Percentiles rank a stretch among this genome's conserved stretches.
phyloP scores from a whole-genome alignment of 2,797 vertebrate genomes.

The Paratrypauchen microcephalus region DNA sequence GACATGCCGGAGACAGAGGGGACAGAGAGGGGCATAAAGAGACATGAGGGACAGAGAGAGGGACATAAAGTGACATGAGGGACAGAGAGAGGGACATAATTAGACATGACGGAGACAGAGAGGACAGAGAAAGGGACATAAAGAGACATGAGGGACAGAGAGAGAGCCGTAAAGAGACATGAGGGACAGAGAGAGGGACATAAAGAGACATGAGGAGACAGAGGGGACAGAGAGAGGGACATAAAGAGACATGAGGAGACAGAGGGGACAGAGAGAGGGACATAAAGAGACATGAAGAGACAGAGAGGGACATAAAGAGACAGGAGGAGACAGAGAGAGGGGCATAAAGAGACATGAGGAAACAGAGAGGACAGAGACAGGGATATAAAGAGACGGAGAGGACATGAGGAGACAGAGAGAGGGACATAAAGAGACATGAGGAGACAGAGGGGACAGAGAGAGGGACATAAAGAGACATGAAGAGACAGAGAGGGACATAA shows the following conservation, averaged over 20 bases:
- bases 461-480: not conserved
- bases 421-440: not conserved
- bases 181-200: not conserved
- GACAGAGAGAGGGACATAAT: not conserved
- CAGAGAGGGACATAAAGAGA: not conserved
- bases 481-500: not conserved
- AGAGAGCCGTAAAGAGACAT: not conserved
- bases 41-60: not conserved
- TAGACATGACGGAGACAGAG: not conserved
- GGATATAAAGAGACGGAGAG: too few species aligned
- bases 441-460: not conserved
- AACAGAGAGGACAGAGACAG: not conserved
- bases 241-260: not conserved
- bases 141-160: not conserved
- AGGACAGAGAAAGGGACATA: not conserved
- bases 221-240: not conserved
- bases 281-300: not conserved
- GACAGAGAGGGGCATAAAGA: not conserved
- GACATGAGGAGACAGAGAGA: not conserved
- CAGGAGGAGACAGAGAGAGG: not conserved
- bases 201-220: not conserved
- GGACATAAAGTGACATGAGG: not conserved
- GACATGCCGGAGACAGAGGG: not conserved
- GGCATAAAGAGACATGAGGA: not conserved
- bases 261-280: not conserved